Percentiles rank a stretch among this genome's conserved stretches.
These are phyloP conservation scores for Electrona antarctica DNA, from an alignment of 2,113 vertebrate species.

Conservation along the genomic window DNA sequence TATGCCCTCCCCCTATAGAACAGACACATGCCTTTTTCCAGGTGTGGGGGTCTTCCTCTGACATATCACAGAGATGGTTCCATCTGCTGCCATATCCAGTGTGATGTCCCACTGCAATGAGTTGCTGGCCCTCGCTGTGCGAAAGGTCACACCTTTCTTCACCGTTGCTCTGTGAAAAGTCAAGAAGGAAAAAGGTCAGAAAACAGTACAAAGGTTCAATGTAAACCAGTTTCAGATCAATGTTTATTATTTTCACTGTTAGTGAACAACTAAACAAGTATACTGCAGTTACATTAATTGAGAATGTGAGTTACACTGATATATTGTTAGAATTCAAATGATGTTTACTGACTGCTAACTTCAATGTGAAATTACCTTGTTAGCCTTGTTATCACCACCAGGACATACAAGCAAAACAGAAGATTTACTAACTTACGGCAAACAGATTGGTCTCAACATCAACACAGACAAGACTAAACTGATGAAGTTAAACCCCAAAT, in stretches of 20 bases:
- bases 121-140: slow-evolving; percentile 84
- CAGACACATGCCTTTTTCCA: slow-evolving; percentile 79
- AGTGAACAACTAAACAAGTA: too few species aligned
- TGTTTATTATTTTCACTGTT: slow-evolving; percentile 10
- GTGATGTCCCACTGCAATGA: slow-evolving; percentile 85
- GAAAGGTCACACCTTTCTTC: slow-evolving; percentile 85
- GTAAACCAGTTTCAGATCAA: not conserved
- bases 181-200: slow-evolving; percentile 47
- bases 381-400: too few species aligned
- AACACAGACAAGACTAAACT: too few species aligned
- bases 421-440: too few species aligned
- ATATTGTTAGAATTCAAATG: not conserved
- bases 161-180: slow-evolving; percentile 83
- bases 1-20: not conserved
- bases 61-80: slow-evolving; percentile 83
- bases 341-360: not conserved
- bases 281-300: too few species aligned
- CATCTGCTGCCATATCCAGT: slow-evolving; percentile 74
- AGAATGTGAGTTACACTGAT: not conserved
- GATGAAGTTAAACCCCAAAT: too few species aligned
- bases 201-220: slow-evolving; percentile 16
- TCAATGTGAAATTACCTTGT: too few species aligned
- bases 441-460: too few species aligned
- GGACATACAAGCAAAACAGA: too few species aligned
- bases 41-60: slow-evolving; percentile 77